Percentiles rank a stretch among this genome's conserved stretches.
Conservation (phyloP, 2,888 invertebrate species). For the Tipula helvola region DNA sequence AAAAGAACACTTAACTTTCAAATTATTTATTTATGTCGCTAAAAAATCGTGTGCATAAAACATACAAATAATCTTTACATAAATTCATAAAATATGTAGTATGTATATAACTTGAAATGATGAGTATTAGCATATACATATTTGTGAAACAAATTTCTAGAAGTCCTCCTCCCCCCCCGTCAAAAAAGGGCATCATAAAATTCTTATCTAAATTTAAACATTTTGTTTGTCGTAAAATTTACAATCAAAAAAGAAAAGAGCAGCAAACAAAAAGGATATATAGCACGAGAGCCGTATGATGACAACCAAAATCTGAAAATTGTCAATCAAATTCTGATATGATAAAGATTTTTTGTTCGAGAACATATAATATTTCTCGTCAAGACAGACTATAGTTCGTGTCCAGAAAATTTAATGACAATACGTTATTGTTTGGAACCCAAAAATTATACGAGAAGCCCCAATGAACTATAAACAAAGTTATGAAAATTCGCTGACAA, state of each 20-base stretch:
- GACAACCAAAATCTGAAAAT: neutral
- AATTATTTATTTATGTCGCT: neutral
- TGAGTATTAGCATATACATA: neutral
- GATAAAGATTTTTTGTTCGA: neutral
- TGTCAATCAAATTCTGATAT: neutral
- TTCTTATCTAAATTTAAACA: neutral
- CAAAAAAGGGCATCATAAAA: neutral
- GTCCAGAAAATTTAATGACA: neutral
- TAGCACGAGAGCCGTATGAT: neutral
- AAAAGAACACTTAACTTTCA: neutral
- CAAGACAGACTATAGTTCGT: neutral
- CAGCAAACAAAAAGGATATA: neutral
- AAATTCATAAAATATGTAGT: neutral
- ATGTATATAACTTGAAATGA: neutral
- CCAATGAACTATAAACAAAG: neutral
- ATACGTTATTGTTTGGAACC: neutral
- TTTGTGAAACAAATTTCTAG: neutral
- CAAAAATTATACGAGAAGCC: neutral
- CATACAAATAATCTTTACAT: neutral
- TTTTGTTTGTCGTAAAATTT: neutral
- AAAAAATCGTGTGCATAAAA: neutral
- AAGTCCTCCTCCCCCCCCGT: neutral
- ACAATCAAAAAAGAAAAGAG: neutral
- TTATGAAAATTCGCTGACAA: neutral
- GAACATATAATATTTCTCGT: neutral